phyloP scores from a whole-genome alignment of 2,113 vertebrate genomes.

The Cololabis saira region DNA sequence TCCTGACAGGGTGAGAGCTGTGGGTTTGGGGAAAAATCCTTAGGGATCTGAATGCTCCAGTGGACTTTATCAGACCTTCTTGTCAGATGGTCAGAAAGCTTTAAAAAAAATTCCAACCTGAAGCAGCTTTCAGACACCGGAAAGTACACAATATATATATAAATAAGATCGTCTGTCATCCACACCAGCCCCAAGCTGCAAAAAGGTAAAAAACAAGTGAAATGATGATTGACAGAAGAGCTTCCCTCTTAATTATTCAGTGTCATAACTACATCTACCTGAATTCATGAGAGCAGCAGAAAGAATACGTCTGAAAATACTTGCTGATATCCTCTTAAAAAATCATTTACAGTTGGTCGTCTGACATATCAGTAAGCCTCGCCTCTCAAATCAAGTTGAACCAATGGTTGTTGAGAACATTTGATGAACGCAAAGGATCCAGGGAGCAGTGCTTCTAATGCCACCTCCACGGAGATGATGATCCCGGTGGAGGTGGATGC shows the following conservation, averaged over 20 bases:
- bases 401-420: background rate
- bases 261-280: background rate
- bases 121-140: background rate
- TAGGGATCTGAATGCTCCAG: background rate
- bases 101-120: background rate
- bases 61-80: background rate
- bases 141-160: background rate
- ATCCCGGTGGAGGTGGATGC: too few species aligned
- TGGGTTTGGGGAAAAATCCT: constrained; percentile 3
- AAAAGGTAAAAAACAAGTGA: background rate
- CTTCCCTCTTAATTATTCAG: background rate
- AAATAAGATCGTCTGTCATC: background rate
- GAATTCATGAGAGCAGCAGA: background rate
- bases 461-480: background rate
- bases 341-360: background rate
- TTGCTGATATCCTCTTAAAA: background rate
- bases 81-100: constrained; percentile 5
- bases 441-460: background rate
- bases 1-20: constrained; percentile 1
- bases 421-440: background rate
- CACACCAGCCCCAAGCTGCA: background rate
- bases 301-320: background rate
- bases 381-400: background rate
- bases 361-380: too few species aligned
- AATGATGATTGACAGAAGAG: background rate